Percentiles rank a stretch among this genome's conserved stretches.
These are phyloP conservation scores for Rhadina sibilatrix DNA, from an alignment of 2,113 vertebrate species.

Conservation along the genomic window DNA sequence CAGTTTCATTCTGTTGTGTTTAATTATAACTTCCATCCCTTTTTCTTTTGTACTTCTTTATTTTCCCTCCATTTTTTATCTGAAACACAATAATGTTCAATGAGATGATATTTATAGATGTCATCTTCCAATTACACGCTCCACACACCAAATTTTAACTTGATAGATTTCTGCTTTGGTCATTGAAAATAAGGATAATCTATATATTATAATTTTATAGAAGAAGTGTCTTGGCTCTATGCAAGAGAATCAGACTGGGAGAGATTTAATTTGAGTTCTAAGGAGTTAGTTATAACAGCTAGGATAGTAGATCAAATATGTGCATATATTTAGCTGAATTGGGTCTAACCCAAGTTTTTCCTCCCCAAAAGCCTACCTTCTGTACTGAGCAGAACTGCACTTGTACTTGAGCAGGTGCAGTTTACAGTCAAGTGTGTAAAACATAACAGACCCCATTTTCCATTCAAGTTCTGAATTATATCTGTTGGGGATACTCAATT, in stretches of 20 bases:
- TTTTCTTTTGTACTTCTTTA: neutral
- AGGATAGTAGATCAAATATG: neutral
- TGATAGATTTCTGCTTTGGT: neutral
- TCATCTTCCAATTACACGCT: neutral
- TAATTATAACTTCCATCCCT: neutral
- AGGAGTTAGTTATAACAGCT: neutral
- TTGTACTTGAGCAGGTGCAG: neutral
- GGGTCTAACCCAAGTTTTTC: neutral
- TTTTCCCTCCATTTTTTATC: neutral
- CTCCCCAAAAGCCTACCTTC: neutral
- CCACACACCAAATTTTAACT: neutral
- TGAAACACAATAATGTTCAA: neutral
- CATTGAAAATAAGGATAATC: neutral
- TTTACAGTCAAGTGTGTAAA: neutral
- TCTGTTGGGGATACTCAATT: neutral
- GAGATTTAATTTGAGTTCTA: neutral
- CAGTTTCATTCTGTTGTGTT: slow-evolving; percentile 42
- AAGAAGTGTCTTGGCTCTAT: neutral
- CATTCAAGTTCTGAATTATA: neutral
- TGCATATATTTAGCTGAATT: neutral
- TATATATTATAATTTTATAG: neutral
- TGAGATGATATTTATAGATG: neutral
- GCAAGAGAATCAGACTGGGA: neutral
- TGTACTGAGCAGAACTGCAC: neutral
- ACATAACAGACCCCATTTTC: neutral